These are phyloP conservation scores for Epistrophe eligans DNA, from an alignment of 2,888 invertebrate species.

Conservation along the genomic window DNA sequence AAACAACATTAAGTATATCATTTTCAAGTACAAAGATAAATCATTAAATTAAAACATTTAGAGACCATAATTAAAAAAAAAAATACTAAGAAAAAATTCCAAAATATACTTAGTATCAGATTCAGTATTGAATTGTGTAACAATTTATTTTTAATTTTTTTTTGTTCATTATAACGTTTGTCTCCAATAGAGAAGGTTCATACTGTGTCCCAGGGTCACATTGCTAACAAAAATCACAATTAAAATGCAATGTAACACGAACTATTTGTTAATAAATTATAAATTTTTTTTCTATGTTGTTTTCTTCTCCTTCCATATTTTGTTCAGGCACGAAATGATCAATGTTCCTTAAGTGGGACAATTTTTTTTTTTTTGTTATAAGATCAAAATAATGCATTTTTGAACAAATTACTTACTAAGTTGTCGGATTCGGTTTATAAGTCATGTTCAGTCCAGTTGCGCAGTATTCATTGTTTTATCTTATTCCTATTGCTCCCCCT, in stretches of 20 bases:
- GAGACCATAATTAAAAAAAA: constrained; percentile 7
- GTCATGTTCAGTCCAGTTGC: constrained; percentile 12
- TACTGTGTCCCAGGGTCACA: constrained; percentile 41
- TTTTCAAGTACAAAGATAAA: constrained; percentile 52
- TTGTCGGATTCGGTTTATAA: neutral
- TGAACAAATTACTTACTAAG: constrained; percentile 15
- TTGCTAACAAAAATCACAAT: constrained; percentile 38
- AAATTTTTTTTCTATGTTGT: constrained; percentile 6
- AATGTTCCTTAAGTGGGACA: constrained; percentile 38
- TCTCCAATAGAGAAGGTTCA: constrained; percentile 6
- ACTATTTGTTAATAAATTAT: constrained; percentile 63
- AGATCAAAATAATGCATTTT: constrained; percentile 37
- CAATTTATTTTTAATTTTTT: neutral
- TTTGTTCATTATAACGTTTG: constrained; percentile 3
- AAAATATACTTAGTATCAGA: constrained; percentile 9
- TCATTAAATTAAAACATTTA: constrained; percentile 22
- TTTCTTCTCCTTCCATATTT: neutral
- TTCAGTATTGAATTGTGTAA: constrained; percentile 22
- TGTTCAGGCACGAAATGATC: constrained; percentile 7
- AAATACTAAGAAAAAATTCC: neutral
- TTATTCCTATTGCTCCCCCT: neutral
- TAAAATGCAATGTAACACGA: constrained; percentile 66
- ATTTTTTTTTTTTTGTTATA: neutral
- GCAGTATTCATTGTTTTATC: neutral
- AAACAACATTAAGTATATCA: constrained; percentile 14